phyloP scores from a whole-genome alignment of 2,888 invertebrate species.

The Sphinx pinastri region DNA sequence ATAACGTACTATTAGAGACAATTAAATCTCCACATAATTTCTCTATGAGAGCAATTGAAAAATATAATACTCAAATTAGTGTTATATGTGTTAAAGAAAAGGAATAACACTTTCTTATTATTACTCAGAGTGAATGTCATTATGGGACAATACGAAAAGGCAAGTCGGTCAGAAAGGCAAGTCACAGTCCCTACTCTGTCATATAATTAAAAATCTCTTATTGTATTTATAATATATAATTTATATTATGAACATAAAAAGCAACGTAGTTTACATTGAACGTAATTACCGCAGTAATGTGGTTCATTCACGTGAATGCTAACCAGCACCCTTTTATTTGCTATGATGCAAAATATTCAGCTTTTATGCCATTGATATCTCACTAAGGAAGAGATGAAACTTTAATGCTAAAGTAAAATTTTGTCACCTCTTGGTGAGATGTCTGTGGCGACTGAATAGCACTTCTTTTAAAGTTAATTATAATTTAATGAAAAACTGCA shows the following conservation, averaged over 20 bases:
- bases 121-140: conserved; percentile 48
- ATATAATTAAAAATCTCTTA: conserved; percentile 56
- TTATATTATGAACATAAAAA: conserved; percentile 71
- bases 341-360: conserved; percentile 35
- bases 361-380: conserved; percentile 44
- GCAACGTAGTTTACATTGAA: conserved; percentile 58
- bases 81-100: conserved; percentile 1
- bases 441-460: conserved; percentile 37
- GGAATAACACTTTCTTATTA: conserved; percentile 14
- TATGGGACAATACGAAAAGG: conserved; percentile 63
- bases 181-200: conserved; percentile 65
- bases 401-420: conserved; percentile 32
- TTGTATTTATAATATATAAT: conserved; percentile 44
- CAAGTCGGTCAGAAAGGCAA: conserved; percentile 76
- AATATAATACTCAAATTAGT: conserved; percentile 11
- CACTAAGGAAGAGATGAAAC: conserved; percentile 27
- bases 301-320: conserved; percentile 60
- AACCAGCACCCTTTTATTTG: conserved; percentile 65
- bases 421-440: conserved; percentile 29
- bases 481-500: conserved; percentile 63
- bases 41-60: conserved; percentile 21
- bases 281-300: conserved; percentile 54
- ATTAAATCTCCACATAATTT: conserved; percentile 15
- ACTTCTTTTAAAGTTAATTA: conserved; percentile 49
- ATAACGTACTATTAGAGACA: conserved; percentile 8